A percentile compares a stretch with the other conserved stretches of the same genome.
Evolutionary conservation across 2,113 vertebrate species (phyloP).

Genomic region (Aptenodytes forsteri): DNA sequence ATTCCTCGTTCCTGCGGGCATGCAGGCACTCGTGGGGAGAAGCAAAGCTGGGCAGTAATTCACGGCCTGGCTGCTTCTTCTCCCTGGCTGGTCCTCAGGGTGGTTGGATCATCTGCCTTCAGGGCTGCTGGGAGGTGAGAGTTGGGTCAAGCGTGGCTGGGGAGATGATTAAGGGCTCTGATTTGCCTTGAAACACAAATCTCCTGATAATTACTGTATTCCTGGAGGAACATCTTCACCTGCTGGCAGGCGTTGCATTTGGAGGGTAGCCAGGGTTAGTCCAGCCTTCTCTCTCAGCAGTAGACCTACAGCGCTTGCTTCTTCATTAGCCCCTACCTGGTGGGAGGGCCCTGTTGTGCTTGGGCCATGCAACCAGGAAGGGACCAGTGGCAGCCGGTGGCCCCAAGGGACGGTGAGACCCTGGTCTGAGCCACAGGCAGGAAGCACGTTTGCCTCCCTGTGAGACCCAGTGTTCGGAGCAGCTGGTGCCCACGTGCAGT

Average conservation of each 20-base stretch:
- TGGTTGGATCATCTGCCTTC: neutral
- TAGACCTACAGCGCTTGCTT: neutral
- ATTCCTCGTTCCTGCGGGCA: neutral
- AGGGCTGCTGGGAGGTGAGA: neutral
- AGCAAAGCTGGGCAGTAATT: neutral
- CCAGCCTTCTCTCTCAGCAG: neutral
- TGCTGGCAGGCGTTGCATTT: neutral
- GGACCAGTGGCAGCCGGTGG: neutral
- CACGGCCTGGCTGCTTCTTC: neutral
- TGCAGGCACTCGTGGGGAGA: neutral
- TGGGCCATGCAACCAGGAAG: neutral
- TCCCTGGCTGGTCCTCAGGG: neutral
- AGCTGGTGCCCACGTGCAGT: neutral
- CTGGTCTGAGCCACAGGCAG: neutral
- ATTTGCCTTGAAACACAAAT: neutral
- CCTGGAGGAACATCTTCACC: neutral
- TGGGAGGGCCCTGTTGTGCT: neutral
- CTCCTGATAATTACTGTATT: neutral
- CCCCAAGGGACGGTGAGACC: neutral
- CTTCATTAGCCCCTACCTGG: neutral
- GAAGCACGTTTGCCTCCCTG: accelerated
- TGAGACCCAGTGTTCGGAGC: neutral
- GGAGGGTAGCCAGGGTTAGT: neutral
- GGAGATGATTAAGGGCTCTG: neutral
- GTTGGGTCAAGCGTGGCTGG: neutral